Evolutionary conservation across 2,888 invertebrate genomes (phyloP).

Genomic region (Coleophora flavipennella): DNA sequence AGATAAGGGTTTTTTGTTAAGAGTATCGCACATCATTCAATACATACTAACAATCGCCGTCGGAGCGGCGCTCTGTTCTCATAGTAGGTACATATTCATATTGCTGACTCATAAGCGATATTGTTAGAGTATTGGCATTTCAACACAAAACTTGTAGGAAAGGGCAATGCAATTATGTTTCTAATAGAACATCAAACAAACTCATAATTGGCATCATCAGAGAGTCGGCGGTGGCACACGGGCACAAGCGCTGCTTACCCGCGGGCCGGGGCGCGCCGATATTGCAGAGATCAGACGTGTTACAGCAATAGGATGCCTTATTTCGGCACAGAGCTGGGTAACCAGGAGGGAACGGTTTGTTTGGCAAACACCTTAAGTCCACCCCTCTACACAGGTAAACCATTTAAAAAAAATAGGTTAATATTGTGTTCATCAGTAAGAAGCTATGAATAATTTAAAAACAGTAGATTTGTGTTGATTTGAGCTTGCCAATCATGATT

Average conservation of each 20-base stretch:
- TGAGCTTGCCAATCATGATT: slow-evolving; percentile 45
- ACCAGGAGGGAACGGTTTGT: slow-evolving; percentile 71
- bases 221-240: slow-evolving; percentile 49
- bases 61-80: slow-evolving; percentile 30
- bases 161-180: slow-evolving; percentile 57
- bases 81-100: slow-evolving; percentile 61
- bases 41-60: slow-evolving; percentile 41
- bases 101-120: slow-evolving; percentile 65
- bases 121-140: slow-evolving; percentile 67
- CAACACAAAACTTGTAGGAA: slow-evolving; percentile 64
- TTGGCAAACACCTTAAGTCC: slow-evolving; percentile 73
- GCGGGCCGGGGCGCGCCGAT: slow-evolving; percentile 35
- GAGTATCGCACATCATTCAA: slow-evolving; percentile 61
- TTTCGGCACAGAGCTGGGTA: slow-evolving; percentile 54
- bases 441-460: slow-evolving; percentile 16
- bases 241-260: slow-evolving; percentile 55
- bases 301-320: slow-evolving; percentile 58
- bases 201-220: slow-evolving; percentile 54
- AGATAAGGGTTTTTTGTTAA: slow-evolving; percentile 60
- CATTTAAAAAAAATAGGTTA: slow-evolving; percentile 49
- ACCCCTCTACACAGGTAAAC: slow-evolving; percentile 56
- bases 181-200: slow-evolving; percentile 66
- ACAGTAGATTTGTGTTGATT: slow-evolving; percentile 44
- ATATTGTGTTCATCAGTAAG: slow-evolving; percentile 25
- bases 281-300: slow-evolving; percentile 60